A percentile compares a stretch with the other conserved stretches of the same genome.
Evolutionary conservation across 2,888 invertebrate species (phyloP).

Genomic region (Epirrhoe alternata): DNA sequence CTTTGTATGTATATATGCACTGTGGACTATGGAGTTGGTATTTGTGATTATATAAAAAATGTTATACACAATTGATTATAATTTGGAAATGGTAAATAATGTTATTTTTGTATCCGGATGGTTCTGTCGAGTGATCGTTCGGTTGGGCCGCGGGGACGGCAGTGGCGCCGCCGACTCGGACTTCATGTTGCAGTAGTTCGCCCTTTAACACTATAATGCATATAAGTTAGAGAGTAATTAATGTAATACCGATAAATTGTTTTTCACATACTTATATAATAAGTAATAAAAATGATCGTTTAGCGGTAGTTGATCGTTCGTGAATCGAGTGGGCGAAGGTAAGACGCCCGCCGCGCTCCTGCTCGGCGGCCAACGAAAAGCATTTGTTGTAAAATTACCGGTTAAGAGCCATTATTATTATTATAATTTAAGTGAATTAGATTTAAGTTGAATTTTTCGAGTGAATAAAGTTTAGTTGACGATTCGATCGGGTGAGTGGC

Average conservation of each 20-base stretch:
- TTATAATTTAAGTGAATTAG: conserved; percentile 82
- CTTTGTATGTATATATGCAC: conserved; percentile 82
- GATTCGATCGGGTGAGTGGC: conserved; percentile 81
- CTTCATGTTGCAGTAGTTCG: conserved; percentile 59
- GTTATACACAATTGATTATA: conserved; percentile 61
- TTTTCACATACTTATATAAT: conserved; percentile 82
- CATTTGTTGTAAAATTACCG: conserved; percentile 84
- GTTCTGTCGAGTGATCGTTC: conserved; percentile 58
- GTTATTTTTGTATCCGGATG: conserved; percentile 78
- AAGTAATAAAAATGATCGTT: conserved; percentile 77
- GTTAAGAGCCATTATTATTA: conserved; percentile 83
- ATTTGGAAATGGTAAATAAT: conserved; percentile 71
- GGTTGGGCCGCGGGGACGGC: conserved; percentile 22
- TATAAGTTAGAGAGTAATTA: conserved; percentile 66
- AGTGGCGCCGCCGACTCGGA: conserved; percentile 38
- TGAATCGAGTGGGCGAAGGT: conserved; percentile 62
- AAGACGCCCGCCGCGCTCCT: conserved; percentile 68
- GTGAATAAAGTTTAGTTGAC: conserved; percentile 81
- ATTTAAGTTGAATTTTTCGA: conserved; percentile 84
- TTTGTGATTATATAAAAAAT: conserved; percentile 72
- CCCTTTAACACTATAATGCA: conserved; percentile 62
- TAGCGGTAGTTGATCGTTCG: conserved; percentile 76
- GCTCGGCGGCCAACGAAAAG: conserved; percentile 82
- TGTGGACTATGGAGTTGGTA: conserved; percentile 72
- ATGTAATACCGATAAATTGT: conserved; percentile 73